A percentile compares a stretch with the other conserved stretches of the same genome.
These are phyloP conservation scores for Standfussiana lucernea DNA, from an alignment of 2,888 invertebrate genomes.

Conservation along the genomic window DNA sequence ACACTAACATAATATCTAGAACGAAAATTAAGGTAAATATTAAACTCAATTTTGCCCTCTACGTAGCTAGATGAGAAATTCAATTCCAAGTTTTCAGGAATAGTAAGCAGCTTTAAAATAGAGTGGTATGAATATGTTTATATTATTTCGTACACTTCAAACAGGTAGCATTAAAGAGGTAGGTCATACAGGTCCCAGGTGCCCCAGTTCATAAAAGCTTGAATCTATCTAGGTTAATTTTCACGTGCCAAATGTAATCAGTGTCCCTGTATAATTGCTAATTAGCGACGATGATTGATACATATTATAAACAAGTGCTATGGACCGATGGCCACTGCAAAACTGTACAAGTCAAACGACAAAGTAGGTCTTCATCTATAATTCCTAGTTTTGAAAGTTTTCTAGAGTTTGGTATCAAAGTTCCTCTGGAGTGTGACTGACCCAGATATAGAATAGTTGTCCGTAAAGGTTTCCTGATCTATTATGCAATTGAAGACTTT, in stretches of 20 bases:
- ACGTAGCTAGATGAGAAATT: conserved; percentile 42
- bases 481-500: conserved; percentile 26
- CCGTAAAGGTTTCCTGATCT: conserved; percentile 34
- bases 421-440: conserved; percentile 48
- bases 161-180: conserved; percentile 4
- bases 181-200: conserved; percentile 21
- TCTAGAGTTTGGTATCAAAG: conserved; percentile 42
- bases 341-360: conserved; percentile 28
- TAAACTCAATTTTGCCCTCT: conserved; percentile 56
- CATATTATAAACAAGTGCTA: not conserved
- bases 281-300: conserved; percentile 29
- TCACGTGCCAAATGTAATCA: conserved; percentile 32
- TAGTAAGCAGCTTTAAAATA: conserved; percentile 47
- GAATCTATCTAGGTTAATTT: conserved; percentile 39
- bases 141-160: conserved; percentile 29
- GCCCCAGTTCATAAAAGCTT: conserved; percentile 36
- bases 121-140: conserved; percentile 63
- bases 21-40: conserved; percentile 52
- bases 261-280: conserved; percentile 27
- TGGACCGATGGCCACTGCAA: not conserved
- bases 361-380: conserved; percentile 56
- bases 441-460: conserved; percentile 43
- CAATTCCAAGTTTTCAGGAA: conserved; percentile 53
- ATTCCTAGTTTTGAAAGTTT: conserved; percentile 51
- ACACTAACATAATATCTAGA: conserved; percentile 24